Evolutionary conservation across 1,140 invertebrate genomes (phyloP), one percentile per base, ranked within the genome.

Genomic region (Heliconius himera): DNA sequence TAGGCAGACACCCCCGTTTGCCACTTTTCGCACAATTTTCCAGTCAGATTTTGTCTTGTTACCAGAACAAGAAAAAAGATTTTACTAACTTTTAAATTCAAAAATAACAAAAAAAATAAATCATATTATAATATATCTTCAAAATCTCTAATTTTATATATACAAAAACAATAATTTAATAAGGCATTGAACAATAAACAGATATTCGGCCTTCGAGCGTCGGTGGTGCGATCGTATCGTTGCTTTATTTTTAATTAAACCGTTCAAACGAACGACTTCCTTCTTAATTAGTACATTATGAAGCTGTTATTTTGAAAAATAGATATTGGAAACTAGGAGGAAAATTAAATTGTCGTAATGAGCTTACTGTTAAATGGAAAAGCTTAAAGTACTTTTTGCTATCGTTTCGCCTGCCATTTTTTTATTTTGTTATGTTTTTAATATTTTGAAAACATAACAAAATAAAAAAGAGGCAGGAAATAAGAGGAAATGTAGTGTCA

Each of bases 191-290:
- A 80, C 29, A 73, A 73, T 77, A 70, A 74, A 71, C 75, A 77
- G 41, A 74, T 77, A 77, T 81, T 74, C 70, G 66, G 54, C 46
- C 66, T 20, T 41, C 73, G 26, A 16, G 70, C 66, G 20, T 41
- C 73, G 20, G 29, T 51, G 51, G 29, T 46, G 49, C 66, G 70
- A 18, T 56, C 49, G 41, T 49, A 36, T 16, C 56, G n/a, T 13
- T 56, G 26, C 36, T 51, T 82, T 81, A 75, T 78, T 81, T 81
- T 82, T 79, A 81, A 82, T 81, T 80, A 79, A 77, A 73, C 54
- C 60, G 73, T 60, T 76, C 51, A 77, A 66, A 71, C 51, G 49
- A 73, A 22, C 41, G 41, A 46, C 66, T 79, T 78, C 72, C 54
- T 82, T 74, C 72, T 76, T 70, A 79, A 79, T 79, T 70, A 70